Evolutionary conservation across 2,888 invertebrate genomes (phyloP).

Genomic region (Prosopocoilus inquinatus): DNA sequence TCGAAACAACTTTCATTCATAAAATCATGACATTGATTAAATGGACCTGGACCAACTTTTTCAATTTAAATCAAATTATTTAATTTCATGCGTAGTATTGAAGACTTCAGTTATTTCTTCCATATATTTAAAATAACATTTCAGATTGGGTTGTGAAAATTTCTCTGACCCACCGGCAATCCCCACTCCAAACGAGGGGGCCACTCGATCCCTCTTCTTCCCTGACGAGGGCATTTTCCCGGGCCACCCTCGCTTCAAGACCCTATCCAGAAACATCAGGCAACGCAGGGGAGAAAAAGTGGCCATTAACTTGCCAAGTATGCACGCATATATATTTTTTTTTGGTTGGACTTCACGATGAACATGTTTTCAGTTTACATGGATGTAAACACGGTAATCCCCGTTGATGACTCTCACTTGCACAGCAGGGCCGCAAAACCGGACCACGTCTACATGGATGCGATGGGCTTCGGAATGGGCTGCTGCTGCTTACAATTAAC

Average conservation of each 20-base stretch:
- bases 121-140: constrained; percentile 30
- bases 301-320: constrained; percentile 94
- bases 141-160: constrained; percentile 79
- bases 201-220: constrained; percentile 84
- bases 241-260: constrained; percentile 95
- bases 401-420: constrained; percentile 73
- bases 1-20: too few species aligned
- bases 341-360: not conserved
- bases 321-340: constrained; percentile 2
- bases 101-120: too few species aligned
- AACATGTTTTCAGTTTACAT: constrained; percentile 69
- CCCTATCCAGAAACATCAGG: constrained; percentile 90
- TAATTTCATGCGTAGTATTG: too few species aligned
- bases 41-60: too few species aligned
- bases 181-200: constrained; percentile 69
- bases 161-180: constrained; percentile 82
- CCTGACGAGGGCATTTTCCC: constrained; percentile 92
- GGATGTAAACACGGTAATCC: constrained; percentile 82
- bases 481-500: constrained; percentile 95
- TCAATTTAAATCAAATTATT: too few species aligned
- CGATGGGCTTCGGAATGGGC: constrained; percentile 99
- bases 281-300: constrained; percentile 91
- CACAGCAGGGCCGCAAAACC: constrained; percentile 70
- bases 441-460: constrained; percentile 96
- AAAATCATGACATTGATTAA: too few species aligned